A percentile compares a stretch with the other conserved stretches of the same genome.
phyloP scores from a whole-genome alignment of 2,888 invertebrate genomes.

The Stenichneumon culpator region DNA sequence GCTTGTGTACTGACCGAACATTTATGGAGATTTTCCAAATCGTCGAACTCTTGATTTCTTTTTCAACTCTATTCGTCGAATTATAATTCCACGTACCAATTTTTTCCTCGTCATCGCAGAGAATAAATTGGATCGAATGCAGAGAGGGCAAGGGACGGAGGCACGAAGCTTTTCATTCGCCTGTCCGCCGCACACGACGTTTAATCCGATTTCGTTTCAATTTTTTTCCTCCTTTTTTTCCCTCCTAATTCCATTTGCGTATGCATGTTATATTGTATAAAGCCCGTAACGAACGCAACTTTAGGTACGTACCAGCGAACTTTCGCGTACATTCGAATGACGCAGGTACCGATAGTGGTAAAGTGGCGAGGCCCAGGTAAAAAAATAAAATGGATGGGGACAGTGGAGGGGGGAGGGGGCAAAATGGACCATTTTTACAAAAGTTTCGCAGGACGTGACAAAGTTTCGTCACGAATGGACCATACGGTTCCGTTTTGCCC shows the following conservation, averaged over 20 bases:
- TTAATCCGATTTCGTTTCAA: slow-evolving; percentile 52
- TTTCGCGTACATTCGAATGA: slow-evolving; percentile 12
- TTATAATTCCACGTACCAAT: not conserved
- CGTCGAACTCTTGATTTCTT: not conserved
- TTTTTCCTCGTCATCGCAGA: not conserved
- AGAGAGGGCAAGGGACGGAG: slow-evolving; percentile 13
- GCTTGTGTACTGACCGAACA: too few relatives aligned
- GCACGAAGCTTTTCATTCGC: slow-evolving; percentile 24
- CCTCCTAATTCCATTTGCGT: slow-evolving; percentile 21
- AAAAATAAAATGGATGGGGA: slow-evolving; percentile 33
- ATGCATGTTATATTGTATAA: slow-evolving; percentile 10
- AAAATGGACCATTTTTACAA: too few relatives aligned
- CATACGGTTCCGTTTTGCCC: too few relatives aligned
- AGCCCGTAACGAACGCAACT: slow-evolving; percentile 47
- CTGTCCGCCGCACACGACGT: slow-evolving; percentile 18
- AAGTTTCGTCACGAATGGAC: too few relatives aligned
- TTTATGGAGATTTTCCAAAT: not conserved
- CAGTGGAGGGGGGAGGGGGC: not conserved
- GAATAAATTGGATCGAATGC: slow-evolving; percentile 9
- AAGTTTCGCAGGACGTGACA: too few relatives aligned
- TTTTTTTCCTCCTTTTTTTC: slow-evolving; percentile 26
- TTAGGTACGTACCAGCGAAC: slow-evolving; percentile 36
- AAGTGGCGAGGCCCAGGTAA: slow-evolving; percentile 16
- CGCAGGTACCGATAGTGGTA: slow-evolving; percentile 11
- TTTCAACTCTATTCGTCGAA: not conserved